Percentiles rank a stretch among this genome's conserved stretches.
phyloP scores from a whole-genome alignment of 2,113 vertebrate genomes.

The Ailuropoda melanoleuca region DNA sequence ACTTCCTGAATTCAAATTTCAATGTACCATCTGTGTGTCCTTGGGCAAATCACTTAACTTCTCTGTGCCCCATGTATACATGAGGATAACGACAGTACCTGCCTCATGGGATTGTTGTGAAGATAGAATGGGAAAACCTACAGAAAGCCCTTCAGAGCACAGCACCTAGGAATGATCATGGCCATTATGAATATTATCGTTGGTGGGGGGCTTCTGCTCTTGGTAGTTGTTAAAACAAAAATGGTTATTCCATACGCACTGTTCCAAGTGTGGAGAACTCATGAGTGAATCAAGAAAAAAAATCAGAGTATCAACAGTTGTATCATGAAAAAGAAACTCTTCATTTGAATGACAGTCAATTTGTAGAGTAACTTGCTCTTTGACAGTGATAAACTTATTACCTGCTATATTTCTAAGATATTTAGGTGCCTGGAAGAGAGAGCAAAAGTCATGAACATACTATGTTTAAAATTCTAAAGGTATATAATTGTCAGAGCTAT shows the following conservation, averaged over 20 bases:
- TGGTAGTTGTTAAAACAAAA: neutral
- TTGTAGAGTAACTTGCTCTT: neutral
- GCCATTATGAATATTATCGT: neutral
- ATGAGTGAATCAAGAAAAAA: neutral
- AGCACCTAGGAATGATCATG: neutral
- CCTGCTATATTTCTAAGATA: neutral
- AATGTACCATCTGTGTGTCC: neutral
- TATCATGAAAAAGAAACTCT: neutral
- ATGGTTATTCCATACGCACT: neutral
- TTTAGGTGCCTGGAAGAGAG: neutral
- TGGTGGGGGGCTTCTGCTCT: neutral
- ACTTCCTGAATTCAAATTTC: neutral
- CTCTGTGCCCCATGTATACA: neutral
- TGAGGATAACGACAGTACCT: neutral
- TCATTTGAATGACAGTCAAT: neutral
- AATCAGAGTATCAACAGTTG: neutral
- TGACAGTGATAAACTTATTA: neutral
- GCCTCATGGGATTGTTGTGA: neutral
- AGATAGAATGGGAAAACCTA: neutral
- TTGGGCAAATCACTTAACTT: neutral
- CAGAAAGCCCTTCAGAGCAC: neutral
- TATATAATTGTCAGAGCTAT: neutral
- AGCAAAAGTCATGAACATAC: neutral
- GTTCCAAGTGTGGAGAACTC: neutral
- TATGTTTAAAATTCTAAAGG: neutral